Conservation (phyloP, 1,140 invertebrate genomes). For the Vanessa tameamea region DNA sequence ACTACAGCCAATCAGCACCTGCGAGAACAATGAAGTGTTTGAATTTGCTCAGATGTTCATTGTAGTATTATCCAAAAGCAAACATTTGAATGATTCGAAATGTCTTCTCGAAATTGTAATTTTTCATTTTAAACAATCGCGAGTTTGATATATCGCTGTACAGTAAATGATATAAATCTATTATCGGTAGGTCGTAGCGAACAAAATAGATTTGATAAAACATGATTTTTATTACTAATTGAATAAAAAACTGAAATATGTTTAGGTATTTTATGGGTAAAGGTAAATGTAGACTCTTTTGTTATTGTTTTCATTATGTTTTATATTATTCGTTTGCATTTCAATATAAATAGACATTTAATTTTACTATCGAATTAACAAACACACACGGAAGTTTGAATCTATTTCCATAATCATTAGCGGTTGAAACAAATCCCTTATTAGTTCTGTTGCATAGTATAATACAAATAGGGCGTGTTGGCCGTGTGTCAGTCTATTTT, state of each 20-base stretch:
- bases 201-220: too few relatives aligned
- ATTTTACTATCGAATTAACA: background rate
- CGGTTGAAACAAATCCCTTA: constrained; percentile 18
- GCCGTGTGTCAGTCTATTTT: constrained; percentile 23
- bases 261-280: too few relatives aligned
- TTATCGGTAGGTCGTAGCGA: too few relatives aligned
- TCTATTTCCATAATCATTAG: constrained; percentile 36
- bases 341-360: background rate
- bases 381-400: constrained; percentile 1
- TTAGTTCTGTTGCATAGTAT: constrained; percentile 15
- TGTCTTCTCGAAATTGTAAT: background rate
- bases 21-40: constrained; percentile 28
- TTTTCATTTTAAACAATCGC: background rate
- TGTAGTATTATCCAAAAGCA: constrained; percentile 25
- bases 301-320: too few relatives aligned
- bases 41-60: constrained; percentile 30
- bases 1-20: constrained; percentile 28
- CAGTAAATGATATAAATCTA: background rate
- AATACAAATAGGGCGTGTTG: constrained; percentile 24
- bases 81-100: constrained; percentile 13
- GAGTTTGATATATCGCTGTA: background rate
- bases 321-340: too few relatives aligned
- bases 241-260: too few relatives aligned
- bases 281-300: too few relatives aligned
- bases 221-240: too few relatives aligned